These are phyloP conservation scores for Heliothis subflexa DNA, from an alignment of 1,140 invertebrate genomes.

Conservation along the genomic window DNA sequence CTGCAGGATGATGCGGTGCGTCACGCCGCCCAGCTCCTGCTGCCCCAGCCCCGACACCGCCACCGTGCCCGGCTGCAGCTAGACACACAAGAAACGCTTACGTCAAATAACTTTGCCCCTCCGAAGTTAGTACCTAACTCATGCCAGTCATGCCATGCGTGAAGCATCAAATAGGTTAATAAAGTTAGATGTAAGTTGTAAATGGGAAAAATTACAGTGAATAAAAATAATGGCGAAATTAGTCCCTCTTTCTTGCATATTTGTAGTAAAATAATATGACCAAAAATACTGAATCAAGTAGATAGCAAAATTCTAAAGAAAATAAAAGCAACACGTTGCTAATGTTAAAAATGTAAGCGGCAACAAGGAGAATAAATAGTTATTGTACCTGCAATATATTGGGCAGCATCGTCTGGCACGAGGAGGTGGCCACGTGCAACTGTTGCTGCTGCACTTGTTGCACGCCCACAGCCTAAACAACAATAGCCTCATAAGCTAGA, in stretches of 20 bases:
- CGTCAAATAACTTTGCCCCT: no score
- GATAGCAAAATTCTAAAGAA: no score
- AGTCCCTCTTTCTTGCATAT: no score
- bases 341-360: no score
- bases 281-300: no score
- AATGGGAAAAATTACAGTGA: not conserved
- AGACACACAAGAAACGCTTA: not conserved
- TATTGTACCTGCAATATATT: constrained; percentile 80
- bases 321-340: no score
- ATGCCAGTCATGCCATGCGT: no score
- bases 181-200: no score
- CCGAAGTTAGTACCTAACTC: no score
- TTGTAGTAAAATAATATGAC: no score
- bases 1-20: constrained; percentile 80
- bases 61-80: constrained; percentile 77
- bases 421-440: constrained; percentile 79
- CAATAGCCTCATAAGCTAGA: not conserved
- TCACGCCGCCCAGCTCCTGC: constrained; percentile 71
- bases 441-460: constrained; percentile 84
- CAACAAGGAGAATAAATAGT: no score
- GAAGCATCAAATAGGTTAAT: no score
- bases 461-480: constrained; percentile 78
- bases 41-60: constrained; percentile 72
- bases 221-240: not conserved
- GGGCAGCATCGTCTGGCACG: constrained; percentile 82